These are phyloP conservation scores for Nerophis ophidion DNA, from an alignment of 2,113 vertebrate species.

Conservation along the genomic window DNA sequence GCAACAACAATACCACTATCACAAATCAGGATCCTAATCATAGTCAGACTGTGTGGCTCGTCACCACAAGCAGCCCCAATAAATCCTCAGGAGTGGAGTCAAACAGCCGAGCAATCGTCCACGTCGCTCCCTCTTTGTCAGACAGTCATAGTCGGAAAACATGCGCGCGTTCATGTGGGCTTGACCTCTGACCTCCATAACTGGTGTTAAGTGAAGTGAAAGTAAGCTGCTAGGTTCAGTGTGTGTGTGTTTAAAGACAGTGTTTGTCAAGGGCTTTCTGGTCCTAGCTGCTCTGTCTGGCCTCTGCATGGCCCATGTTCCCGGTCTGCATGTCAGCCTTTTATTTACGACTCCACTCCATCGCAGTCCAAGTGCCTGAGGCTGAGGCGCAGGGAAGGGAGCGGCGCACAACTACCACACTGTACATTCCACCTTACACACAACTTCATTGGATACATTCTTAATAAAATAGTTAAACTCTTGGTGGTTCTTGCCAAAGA, in stretches of 20 bases:
- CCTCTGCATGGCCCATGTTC: conserved; percentile 22
- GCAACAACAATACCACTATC: neutral
- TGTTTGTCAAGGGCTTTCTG: conserved; percentile 25
- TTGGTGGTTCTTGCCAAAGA: neutral
- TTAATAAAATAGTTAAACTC: neutral
- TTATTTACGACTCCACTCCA: conserved; percentile 59
- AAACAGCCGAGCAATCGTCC: conserved; percentile 1
- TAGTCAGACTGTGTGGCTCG: conserved; percentile 24
- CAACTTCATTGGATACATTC: neutral
- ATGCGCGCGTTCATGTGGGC: conserved; percentile 39
- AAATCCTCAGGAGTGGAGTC: conserved; percentile 34
- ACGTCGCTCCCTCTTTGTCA: conserved; percentile 23
- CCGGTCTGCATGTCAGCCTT: conserved; percentile 36
- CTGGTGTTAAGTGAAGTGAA: conserved; percentile 38
- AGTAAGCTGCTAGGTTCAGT: conserved; percentile 19
- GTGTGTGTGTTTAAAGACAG: conserved; percentile 10
- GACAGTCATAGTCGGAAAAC: conserved; percentile 38
- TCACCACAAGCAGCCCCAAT: conserved; percentile 20
- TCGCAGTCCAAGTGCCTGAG: conserved; percentile 36
- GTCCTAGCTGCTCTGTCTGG: conserved; percentile 29
- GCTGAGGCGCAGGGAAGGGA: conserved; percentile 29
- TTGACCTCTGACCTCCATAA: conserved; percentile 43
- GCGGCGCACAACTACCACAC: conserved; percentile 10
- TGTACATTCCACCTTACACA: neutral
- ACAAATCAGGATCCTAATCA: conserved; percentile 11